Percentiles rank a stretch among this genome's conserved stretches.
Evolutionary conservation across 2,888 invertebrate species (phyloP).

Genomic region (Gisinianus flammeolus): DNA sequence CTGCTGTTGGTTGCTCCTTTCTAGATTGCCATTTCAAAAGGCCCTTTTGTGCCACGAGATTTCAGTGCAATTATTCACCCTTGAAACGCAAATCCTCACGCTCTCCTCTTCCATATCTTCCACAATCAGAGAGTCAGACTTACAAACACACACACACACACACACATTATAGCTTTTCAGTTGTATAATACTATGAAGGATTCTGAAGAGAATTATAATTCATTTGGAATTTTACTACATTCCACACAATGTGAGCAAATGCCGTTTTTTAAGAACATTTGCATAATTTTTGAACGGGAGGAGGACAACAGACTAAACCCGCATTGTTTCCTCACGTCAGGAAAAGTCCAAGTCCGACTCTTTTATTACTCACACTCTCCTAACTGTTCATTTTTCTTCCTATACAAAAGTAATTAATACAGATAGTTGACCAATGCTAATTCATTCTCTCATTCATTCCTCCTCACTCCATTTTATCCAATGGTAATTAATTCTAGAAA

Average conservation of each 20-base stretch:
- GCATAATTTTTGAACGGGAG: background rate
- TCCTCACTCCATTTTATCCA: too few species aligned
- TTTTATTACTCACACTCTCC: background rate
- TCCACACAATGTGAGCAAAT: constrained; percentile 9
- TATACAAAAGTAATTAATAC: background rate
- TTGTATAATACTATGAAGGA: background rate
- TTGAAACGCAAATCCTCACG: constrained; percentile 30
- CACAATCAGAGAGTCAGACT: constrained; percentile 3
- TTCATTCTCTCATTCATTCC: background rate
- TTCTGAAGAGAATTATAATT: constrained; percentile 13
- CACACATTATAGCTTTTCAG: background rate
- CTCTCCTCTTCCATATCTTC: constrained; percentile 12
- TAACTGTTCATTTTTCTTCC: constrained; percentile 10
- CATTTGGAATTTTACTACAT: constrained; percentile 2
- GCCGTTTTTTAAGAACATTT: constrained; percentile 17
- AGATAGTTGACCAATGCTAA: background rate
- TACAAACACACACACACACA: too few species aligned
- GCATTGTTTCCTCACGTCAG: background rate
- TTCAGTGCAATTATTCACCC: constrained; percentile 28
- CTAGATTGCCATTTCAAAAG: background rate
- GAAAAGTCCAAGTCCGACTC: background rate
- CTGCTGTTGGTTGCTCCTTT: too few species aligned
- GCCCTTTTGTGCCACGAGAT: constrained; percentile 21
- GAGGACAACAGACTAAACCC: background rate
- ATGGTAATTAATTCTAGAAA: background rate